These are phyloP conservation scores for Hemibagrus wyckioides DNA, from an alignment of 2,113 vertebrate species.

Conservation along the genomic window DNA sequence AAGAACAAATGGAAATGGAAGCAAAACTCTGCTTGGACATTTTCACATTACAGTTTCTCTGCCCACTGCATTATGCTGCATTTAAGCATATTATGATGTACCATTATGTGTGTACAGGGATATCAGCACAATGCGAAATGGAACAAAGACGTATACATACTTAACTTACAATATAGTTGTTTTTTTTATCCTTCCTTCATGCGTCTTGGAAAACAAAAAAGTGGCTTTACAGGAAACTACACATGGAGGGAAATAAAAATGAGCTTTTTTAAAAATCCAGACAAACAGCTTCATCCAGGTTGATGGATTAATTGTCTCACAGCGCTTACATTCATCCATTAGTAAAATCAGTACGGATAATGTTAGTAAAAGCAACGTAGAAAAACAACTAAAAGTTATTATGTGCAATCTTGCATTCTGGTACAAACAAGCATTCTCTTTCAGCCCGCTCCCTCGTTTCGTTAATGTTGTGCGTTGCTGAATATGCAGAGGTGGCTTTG, in stretches of 20 bases:
- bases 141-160: not conserved
- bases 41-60: not conserved
- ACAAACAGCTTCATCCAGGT: not conserved
- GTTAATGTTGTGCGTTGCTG: conserved; percentile 42
- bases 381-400: not conserved
- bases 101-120: not conserved
- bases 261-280: conserved; percentile 4
- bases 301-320: conserved; percentile 33
- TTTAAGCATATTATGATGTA: not conserved
- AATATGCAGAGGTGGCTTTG: not conserved
- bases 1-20: not conserved
- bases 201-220: not conserved
- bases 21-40: not conserved
- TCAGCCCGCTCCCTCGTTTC: conserved; percentile 19
- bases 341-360: conserved; percentile 37
- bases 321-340: conserved; percentile 43
- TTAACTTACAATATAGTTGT: too few relatives aligned
- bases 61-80: not conserved
- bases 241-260: not conserved
- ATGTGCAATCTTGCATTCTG: conserved; percentile 63
- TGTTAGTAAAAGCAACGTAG: conserved; percentile 7
- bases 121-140: not conserved
- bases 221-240: not conserved
- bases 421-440: conserved; percentile 53
- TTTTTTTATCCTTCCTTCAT: not conserved